phyloP scores from a whole-genome alignment of 2,113 vertebrate genomes.

The Urocynchramus pylzowi region DNA sequence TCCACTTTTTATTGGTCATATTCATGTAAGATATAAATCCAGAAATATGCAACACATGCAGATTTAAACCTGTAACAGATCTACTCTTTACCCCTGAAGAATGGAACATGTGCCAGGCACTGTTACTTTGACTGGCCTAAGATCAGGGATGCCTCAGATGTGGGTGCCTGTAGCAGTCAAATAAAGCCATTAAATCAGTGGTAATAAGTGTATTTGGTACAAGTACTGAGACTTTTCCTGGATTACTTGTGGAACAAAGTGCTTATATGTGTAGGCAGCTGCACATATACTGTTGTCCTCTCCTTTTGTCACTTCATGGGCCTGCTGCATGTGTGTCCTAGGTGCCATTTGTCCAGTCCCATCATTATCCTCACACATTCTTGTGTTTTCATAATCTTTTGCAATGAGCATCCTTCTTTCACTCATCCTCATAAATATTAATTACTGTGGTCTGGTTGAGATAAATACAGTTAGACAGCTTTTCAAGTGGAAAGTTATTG shows the following conservation, averaged over 20 bases:
- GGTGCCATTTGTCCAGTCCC: neutral
- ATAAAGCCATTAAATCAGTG: neutral
- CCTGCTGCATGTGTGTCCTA: neutral
- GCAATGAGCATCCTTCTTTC: neutral
- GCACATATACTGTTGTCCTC: neutral
- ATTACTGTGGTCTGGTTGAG: neutral
- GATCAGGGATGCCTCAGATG: neutral
- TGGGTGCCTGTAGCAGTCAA: neutral
- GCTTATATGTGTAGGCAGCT: neutral
- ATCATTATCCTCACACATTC: neutral
- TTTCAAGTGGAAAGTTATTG: neutral
- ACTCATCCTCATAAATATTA: neutral
- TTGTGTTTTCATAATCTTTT: neutral
- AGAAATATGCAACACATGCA: neutral
- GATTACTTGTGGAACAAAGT: neutral
- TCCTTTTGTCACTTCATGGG: neutral
- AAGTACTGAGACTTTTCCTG: neutral
- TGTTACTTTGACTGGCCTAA: neutral
- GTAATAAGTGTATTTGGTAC: neutral
- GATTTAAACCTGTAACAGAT: neutral
- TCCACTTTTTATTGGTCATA: slow-evolving; percentile 1
- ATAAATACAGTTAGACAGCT: neutral
- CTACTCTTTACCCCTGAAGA: neutral
- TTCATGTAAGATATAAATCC: neutral
- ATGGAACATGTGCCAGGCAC: neutral